phyloP scores from a whole-genome alignment of 2,888 invertebrate genomes.

The Caenorhabditis sp. region DNA sequence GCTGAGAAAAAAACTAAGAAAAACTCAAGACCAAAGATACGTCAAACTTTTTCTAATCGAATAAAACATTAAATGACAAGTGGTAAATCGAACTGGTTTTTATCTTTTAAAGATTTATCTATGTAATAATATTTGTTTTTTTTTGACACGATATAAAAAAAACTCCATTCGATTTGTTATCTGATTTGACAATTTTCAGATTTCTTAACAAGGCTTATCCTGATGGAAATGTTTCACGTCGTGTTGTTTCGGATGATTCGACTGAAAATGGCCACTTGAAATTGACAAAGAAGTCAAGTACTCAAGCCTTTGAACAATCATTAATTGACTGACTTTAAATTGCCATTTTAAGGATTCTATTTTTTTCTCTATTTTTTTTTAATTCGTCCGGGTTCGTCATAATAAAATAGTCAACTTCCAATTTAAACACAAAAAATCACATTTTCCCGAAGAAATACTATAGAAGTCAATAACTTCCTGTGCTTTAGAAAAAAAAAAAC shows the following conservation, averaged over 20 bases:
- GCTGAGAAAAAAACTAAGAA: no score
- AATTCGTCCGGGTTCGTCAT: neutral
- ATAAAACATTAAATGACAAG: no score
- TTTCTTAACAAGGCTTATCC: conserved; percentile 33
- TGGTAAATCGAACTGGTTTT: no score
- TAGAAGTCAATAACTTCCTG: neutral
- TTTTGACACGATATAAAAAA: neutral
- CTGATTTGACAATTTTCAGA: conserved; percentile 15
- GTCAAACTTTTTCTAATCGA: no score
- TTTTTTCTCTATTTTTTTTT: neutral
- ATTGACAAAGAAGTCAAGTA: conserved; percentile 36
- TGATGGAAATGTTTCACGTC: conserved; percentile 30
- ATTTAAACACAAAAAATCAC: neutral
- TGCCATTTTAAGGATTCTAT: neutral
- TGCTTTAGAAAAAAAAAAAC: neutral
- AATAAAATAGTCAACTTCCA: neutral
- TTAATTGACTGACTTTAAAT: conserved; percentile 24
- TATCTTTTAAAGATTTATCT: neutral
- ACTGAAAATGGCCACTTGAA: conserved; percentile 27
- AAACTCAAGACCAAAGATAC: neutral
- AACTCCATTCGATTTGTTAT: neutral
- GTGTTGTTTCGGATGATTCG: conserved; percentile 31
- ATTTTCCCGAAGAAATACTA: neutral
- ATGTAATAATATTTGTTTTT: neutral
- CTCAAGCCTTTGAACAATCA: conserved; percentile 35